Conservation (phyloP, 2,113 vertebrate genomes). For the Prietella phreatophila region DNA sequence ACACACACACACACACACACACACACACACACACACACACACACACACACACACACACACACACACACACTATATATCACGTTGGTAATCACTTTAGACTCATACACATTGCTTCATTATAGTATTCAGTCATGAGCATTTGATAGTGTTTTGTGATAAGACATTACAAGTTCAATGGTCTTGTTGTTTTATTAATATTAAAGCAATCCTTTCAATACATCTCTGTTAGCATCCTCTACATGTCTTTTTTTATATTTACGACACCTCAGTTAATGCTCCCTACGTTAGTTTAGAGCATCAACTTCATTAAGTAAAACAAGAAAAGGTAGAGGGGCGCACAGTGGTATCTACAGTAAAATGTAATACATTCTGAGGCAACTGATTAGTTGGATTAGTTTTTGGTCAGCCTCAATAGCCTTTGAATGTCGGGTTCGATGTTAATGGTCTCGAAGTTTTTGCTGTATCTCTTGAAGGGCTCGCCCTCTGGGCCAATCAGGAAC, state of each 20-base stretch:
- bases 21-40: too few species aligned
- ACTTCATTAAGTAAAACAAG: constrained; percentile 82
- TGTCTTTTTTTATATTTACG: constrained; percentile 68
- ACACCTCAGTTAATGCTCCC: constrained; percentile 75
- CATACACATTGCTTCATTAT: background rate
- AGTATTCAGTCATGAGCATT: background rate
- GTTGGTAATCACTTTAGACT: background rate
- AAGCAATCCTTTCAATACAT: background rate
- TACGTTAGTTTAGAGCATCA: constrained; percentile 73
- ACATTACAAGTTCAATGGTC: background rate
- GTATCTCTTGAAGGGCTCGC: constrained; percentile 94
- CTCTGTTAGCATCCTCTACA: constrained; percentile 52
- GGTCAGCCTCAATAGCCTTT: constrained; percentile 88
- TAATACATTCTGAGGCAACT: constrained; percentile 42
- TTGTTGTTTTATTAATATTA: constrained; percentile 2
- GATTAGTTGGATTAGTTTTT: constrained; percentile 70
- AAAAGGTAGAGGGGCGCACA: constrained; percentile 61
- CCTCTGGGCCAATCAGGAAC: constrained; percentile 92
- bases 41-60: too few species aligned
- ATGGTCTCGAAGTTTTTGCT: constrained; percentile 82
- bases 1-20: too few species aligned
- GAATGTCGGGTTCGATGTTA: constrained; percentile 90
- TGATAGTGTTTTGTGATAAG: background rate
- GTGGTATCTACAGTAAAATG: background rate
- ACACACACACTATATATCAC: too few species aligned